These are phyloP conservation scores for Chondrilla cf. caribensis DNA, from an alignment of 37 sponge, comb jelly and placozoan species.

Conservation along the genomic window DNA sequence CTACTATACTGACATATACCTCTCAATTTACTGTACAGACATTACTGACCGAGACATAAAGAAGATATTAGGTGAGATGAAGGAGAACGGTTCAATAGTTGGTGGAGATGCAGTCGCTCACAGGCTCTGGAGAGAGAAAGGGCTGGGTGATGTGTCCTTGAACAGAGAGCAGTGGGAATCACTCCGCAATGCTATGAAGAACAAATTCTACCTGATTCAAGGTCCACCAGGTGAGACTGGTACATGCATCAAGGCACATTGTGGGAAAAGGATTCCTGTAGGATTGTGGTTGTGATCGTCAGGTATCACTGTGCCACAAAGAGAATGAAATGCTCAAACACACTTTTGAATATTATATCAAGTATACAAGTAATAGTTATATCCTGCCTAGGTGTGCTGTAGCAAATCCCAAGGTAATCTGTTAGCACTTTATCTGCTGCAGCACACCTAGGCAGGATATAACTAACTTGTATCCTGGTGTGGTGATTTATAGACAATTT, in stretches of 20 bases:
- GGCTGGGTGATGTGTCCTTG: background rate
- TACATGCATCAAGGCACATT: background rate
- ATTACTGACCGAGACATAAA: background rate
- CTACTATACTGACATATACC: no score
- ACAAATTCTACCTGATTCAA: slow-evolving; percentile 59
- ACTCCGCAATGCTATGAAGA: slow-evolving; percentile 6
- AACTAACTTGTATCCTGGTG: no score
- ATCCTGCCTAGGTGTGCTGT: no score
- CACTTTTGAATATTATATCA: no score
- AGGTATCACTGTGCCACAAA: no score
- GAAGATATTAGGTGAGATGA: background rate
- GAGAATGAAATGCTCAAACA: no score
- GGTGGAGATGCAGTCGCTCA: background rate
- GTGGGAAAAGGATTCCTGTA: background rate
- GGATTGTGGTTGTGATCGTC: background rate
- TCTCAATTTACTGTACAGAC: no score
- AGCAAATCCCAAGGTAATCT: no score
- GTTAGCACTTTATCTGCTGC: no score
- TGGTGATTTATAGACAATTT: no score
- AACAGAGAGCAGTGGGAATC: slow-evolving; percentile 45
- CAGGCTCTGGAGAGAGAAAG: background rate
- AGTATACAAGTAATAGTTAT: no score
- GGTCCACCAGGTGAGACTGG: slow-evolving; percentile 83
- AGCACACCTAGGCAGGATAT: no score
- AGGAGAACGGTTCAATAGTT: background rate